These are phyloP conservation scores for Synanthedon tipuliformis DNA, from an alignment of 2,888 invertebrate species.

Conservation along the genomic window DNA sequence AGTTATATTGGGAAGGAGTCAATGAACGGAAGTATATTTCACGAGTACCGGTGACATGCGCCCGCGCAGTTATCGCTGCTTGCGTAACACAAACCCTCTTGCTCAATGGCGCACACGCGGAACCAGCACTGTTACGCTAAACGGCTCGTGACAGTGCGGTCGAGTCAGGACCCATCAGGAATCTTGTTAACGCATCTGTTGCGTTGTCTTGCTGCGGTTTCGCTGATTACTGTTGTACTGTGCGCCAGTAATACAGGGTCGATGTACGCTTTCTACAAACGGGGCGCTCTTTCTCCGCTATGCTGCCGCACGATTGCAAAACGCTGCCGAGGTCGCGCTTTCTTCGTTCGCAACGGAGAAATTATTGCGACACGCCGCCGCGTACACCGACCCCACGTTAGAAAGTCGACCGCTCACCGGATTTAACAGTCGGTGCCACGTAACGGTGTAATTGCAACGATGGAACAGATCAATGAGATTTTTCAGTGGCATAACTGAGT, in stretches of 20 bases:
- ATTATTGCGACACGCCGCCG: slow-evolving; percentile 65
- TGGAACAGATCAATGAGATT: slow-evolving; percentile 55
- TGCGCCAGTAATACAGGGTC: slow-evolving; percentile 20
- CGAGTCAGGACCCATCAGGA: slow-evolving; percentile 20
- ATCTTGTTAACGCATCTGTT: slow-evolving; percentile 43
- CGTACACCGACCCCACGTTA: slow-evolving; percentile 68
- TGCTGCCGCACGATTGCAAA: slow-evolving; percentile 55
- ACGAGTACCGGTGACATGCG: slow-evolving; percentile 58
- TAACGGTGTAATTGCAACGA: slow-evolving; percentile 66
- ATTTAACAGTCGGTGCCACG: slow-evolving; percentile 54
- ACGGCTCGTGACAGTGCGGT: slow-evolving; percentile 32
- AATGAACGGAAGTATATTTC: slow-evolving; percentile 67
- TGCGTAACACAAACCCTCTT: slow-evolving; percentile 54
- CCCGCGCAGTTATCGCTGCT: slow-evolving; percentile 53
- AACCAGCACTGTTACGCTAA: slow-evolving; percentile 25
- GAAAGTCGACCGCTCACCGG: slow-evolving; percentile 69
- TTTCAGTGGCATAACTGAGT: slow-evolving; percentile 5
- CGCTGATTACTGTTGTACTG: slow-evolving; percentile 12
- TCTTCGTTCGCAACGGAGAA: slow-evolving; percentile 69
- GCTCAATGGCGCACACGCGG: slow-evolving; percentile 43
- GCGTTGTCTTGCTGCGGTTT: slow-evolving; percentile 31
- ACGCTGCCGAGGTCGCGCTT: slow-evolving; percentile 67
- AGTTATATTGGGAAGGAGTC: slow-evolving; percentile 66
- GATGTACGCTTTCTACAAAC: slow-evolving; percentile 53
- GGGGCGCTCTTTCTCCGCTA: slow-evolving; percentile 37